Evolutionary conservation across 2,113 vertebrate species (phyloP).

Genomic region (Mixornis gularis): DNA sequence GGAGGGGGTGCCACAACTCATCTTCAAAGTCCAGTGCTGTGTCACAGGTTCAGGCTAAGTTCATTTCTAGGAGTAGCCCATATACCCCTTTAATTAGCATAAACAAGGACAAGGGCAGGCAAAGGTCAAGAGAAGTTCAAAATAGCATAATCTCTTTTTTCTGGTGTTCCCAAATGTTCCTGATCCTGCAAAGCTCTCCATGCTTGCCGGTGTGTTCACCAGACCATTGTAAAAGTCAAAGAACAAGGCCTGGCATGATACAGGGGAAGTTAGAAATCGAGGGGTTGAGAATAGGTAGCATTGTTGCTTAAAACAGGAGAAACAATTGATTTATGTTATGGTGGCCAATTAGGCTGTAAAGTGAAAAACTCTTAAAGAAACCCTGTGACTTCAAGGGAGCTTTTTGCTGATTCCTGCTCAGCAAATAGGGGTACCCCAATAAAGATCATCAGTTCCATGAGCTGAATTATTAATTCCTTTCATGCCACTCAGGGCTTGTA

Average conservation of each 20-base stretch:
- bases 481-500: constrained; percentile 77
- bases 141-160: constrained; percentile 73
- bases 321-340: constrained; percentile 86
- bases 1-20: neutral
- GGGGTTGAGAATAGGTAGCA: constrained; percentile 77
- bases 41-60: constrained; percentile 91
- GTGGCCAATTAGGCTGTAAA: constrained; percentile 88
- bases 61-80: constrained; percentile 76
- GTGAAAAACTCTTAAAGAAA: constrained; percentile 71
- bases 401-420: constrained; percentile 66
- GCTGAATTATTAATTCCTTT: constrained; percentile 81
- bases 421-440: constrained; percentile 70
- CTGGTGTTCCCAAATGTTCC: constrained; percentile 63
- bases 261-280: constrained; percentile 69
- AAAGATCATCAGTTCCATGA: constrained; percentile 72
- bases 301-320: constrained; percentile 83
- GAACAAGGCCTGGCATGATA: constrained; percentile 74
- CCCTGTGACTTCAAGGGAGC: constrained; percentile 64
- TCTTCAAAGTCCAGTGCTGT: constrained; percentile 77
- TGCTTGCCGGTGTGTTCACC: constrained; percentile 54
- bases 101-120: constrained; percentile 74
- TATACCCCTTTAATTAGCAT: constrained; percentile 62
- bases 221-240: constrained; percentile 76
- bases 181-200: constrained; percentile 48
- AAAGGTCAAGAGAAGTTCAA: constrained; percentile 86